Evolutionary conservation across 1,140 invertebrate genomes (phyloP).

Genomic region (Pygmarrhopalites habei): DNA sequence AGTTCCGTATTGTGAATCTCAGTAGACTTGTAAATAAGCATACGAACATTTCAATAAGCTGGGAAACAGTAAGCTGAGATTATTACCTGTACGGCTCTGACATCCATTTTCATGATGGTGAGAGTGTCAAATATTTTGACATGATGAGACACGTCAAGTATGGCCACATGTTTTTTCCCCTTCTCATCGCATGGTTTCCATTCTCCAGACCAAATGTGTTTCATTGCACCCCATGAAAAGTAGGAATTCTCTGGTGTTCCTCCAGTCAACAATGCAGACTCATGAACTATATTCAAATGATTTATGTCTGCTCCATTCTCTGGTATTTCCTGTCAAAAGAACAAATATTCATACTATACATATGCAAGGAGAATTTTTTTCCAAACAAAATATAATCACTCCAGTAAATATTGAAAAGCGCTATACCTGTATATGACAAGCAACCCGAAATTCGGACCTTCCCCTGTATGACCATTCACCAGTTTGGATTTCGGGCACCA

Average conservation of each 20-base stretch:
- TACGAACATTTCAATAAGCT: too few relatives aligned
- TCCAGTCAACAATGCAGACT: constrained; percentile 46
- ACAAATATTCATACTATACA: neutral
- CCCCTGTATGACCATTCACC: constrained; percentile 62
- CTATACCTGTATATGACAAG: constrained; percentile 61
- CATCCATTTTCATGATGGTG: constrained; percentile 48
- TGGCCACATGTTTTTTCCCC: constrained; percentile 52
- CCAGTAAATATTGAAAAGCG: too few relatives aligned
- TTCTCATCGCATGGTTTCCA: constrained; percentile 40
- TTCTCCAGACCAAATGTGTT: constrained; percentile 42
- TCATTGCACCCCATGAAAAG: constrained; percentile 31
- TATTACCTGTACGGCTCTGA: constrained; percentile 53
- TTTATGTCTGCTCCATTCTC: constrained; percentile 55
- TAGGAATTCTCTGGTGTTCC: constrained; percentile 45
- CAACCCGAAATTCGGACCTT: constrained; percentile 65
- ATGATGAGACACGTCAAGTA: constrained; percentile 53
- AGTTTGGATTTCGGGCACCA: constrained; percentile 50
- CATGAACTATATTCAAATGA: constrained; percentile 50
- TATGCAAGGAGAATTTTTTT: too few relatives aligned
- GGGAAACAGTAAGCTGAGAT: neutral
- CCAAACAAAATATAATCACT: too few relatives aligned
- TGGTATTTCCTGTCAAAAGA: constrained; percentile 50
- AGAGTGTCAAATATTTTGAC: constrained; percentile 41
- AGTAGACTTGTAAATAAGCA: too few relatives aligned
- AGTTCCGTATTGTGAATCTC: too few relatives aligned